Evolutionary conservation across 2,113 vertebrate species (phyloP).

Genomic region (Tetrao urogallus): DNA sequence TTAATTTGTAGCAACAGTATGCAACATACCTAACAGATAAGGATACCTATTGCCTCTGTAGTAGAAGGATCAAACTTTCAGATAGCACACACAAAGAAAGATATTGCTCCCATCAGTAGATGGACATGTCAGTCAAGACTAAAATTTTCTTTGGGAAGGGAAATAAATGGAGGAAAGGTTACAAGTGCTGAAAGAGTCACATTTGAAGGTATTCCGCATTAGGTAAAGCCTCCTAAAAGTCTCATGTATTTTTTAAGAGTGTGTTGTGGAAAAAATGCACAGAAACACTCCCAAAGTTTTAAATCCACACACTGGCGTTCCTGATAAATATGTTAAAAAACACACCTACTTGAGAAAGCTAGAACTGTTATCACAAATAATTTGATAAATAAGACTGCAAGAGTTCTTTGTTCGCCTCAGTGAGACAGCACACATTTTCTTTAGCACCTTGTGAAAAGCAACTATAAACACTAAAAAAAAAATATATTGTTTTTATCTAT

Average conservation of each 20-base stretch:
- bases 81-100: neutral
- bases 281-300: neutral
- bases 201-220: neutral
- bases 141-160: neutral
- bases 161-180: neutral
- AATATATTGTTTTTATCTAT: neutral
- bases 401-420: neutral
- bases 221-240: neutral
- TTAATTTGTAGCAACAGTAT: neutral
- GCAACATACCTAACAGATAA: neutral
- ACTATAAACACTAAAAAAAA: slow-evolving; percentile 12
- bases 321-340: neutral
- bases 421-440: neutral
- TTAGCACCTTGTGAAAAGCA: neutral
- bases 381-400: neutral
- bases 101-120: neutral
- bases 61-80: neutral
- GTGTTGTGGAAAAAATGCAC: neutral
- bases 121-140: neutral
- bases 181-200: neutral
- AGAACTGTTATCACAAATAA: neutral
- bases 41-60: neutral
- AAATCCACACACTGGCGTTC: neutral
- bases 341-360: neutral
- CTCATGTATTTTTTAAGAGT: neutral